Evolutionary conservation across 2,113 vertebrate genomes (phyloP).

Genomic region (Muntiacus reevesi): DNA sequence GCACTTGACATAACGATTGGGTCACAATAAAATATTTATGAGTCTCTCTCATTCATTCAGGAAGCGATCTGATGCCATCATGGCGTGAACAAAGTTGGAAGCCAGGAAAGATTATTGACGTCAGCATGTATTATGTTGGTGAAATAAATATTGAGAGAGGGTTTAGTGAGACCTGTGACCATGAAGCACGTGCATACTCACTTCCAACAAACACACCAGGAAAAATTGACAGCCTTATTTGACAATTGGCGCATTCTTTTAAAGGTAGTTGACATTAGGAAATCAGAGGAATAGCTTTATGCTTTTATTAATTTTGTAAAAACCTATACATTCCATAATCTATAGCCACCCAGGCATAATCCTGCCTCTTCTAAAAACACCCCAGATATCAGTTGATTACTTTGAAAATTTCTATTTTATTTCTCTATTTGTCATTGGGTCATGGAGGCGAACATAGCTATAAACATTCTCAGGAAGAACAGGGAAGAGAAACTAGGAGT

Average conservation of each 20-base stretch:
- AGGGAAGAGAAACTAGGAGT: neutral
- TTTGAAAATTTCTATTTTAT: neutral
- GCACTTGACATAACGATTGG: slow-evolving; percentile 62
- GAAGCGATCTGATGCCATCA: slow-evolving; percentile 78
- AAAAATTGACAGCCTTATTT: neutral
- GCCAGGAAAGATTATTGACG: slow-evolving; percentile 43
- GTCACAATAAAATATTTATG: slow-evolving; percentile 70
- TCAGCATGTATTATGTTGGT: slow-evolving; percentile 19
- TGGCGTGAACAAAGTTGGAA: slow-evolving; percentile 66
- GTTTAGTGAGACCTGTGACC: neutral
- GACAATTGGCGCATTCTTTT: neutral
- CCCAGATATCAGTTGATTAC: no score
- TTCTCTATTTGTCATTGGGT: neutral
- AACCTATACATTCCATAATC: neutral
- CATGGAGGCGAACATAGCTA: neutral
- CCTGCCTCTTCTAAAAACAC: neutral
- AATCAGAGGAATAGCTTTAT: neutral
- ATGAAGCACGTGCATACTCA: neutral
- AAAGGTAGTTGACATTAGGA: neutral
- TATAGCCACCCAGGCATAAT: neutral
- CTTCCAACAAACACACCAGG: neutral
- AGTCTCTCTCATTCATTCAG: slow-evolving; percentile 75
- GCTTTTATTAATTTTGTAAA: neutral
- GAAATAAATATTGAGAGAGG: slow-evolving; percentile 31
- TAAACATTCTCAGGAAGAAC: neutral